Evolutionary conservation across 2,888 invertebrate genomes (phyloP).

Genomic region (Nematopogon swammerdamellus): DNA sequence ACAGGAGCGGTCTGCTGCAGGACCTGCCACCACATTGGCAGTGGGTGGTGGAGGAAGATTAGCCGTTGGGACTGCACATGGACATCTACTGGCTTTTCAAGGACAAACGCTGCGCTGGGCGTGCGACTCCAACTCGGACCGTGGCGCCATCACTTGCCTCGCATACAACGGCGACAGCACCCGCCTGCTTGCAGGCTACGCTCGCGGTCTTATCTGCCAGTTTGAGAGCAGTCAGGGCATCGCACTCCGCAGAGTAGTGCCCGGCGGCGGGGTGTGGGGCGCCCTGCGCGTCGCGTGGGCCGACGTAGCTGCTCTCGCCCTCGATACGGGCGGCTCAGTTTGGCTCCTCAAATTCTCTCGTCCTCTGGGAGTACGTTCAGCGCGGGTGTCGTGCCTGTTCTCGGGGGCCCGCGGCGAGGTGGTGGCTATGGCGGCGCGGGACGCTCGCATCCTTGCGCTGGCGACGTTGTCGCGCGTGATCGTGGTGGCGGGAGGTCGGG

Average conservation of each 20-base stretch:
- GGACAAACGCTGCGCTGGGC: conserved; percentile 91
- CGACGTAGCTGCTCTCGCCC: conserved; percentile 44
- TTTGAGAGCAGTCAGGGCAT: conserved; percentile 82
- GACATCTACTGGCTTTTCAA: conserved; percentile 71
- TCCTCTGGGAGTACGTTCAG: conserved; percentile 82
- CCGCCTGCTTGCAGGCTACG: conserved; percentile 70
- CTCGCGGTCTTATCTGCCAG: conserved; percentile 86
- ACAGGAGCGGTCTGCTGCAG: conserved; percentile 88
- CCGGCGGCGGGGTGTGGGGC: conserved; percentile 49
- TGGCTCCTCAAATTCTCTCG: conserved; percentile 90
- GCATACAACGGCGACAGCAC: conserved; percentile 86
- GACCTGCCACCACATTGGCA: conserved; percentile 81
- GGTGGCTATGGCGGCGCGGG: conserved; percentile 40
- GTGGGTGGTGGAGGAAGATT: conserved; percentile 67
- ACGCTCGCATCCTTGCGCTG: conserved; percentile 74
- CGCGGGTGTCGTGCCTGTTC: conserved; percentile 90
- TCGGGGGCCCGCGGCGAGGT: conserved; percentile 95
- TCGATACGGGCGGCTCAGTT: conserved; percentile 94
- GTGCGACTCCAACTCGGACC: conserved; percentile 62
- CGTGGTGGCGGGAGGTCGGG: conserved; percentile 41
- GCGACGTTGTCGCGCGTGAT: conserved; percentile 88
- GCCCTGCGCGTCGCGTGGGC: conserved; percentile 45
- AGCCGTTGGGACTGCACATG: conserved; percentile 93
- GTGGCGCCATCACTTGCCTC: conserved; percentile 78
- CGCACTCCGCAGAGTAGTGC: conserved; percentile 61